A percentile compares a stretch with the other conserved stretches of the same genome.
These are phyloP conservation scores for Haemorhous mexicanus DNA, from an alignment of 2,113 vertebrate species.

Conservation along the genomic window DNA sequence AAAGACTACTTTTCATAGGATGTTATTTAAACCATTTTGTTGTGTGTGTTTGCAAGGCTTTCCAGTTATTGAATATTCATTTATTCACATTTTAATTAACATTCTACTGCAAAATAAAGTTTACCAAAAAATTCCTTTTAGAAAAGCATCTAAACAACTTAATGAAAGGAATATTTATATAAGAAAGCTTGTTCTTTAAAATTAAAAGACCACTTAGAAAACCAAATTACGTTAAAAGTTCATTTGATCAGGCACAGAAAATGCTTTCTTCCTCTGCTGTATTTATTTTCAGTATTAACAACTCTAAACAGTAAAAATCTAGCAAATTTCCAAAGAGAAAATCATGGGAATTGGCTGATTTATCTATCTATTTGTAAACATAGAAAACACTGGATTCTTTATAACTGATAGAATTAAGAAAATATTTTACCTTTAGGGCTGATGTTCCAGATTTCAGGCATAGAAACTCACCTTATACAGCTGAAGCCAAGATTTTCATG, in stretches of 20 bases:
- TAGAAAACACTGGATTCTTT: not conserved
- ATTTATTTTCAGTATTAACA: not conserved
- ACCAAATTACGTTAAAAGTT: not conserved
- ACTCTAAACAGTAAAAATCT: not conserved
- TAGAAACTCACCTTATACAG: not conserved
- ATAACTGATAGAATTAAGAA: not conserved
- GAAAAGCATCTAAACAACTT: not conserved
- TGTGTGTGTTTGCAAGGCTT: not conserved
- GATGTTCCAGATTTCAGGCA: not conserved
- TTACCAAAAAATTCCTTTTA: not conserved
- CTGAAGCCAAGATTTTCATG: not conserved
- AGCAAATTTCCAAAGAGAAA: not conserved
- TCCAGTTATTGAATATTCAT: slow-evolving; percentile 22
- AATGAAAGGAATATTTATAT: not conserved
- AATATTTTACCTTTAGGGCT: not conserved
- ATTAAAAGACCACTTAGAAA: not conserved
- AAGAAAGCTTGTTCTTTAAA: not conserved
- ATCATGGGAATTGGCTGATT: not conserved
- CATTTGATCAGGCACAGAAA: not conserved
- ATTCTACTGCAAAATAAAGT: not conserved
- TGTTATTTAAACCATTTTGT: slow-evolving; percentile 15
- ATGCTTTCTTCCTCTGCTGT: not conserved
- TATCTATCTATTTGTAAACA: not conserved
- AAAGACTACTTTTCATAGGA: slow-evolving; percentile 26
- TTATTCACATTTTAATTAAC: slow-evolving; percentile 45